Evolutionary conservation across 2,113 vertebrate species (phyloP), one percentile per base, ranked within the genome.

Genomic region (Ophthalmolycus amberensis): DNA sequence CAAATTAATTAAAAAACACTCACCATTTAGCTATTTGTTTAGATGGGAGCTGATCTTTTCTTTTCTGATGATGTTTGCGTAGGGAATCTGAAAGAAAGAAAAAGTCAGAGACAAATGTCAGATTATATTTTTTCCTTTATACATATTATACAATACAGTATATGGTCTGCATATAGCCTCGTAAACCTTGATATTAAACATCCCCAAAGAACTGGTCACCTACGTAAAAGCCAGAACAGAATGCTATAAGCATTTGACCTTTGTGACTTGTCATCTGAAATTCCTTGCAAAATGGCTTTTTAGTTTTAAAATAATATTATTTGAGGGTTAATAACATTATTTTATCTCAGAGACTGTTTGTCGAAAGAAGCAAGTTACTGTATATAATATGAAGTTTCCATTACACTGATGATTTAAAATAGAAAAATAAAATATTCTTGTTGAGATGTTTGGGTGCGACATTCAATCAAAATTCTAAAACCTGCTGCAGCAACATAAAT

Each of bases 61-160:
- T 96, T 99, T 99, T 94, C 98, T 96, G 90, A 99, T 96, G 92
- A 99, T 95, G 92, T 97, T 99, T 95, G 97, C 96, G 94, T 99
- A 99, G 82, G 98, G 98, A 92, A 99, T 99, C 98, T 99, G 94
- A 69, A 96, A 94, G 32, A 79, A 29, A 87, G 34, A 37, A 67
- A 16, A 92, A 73, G 25, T n/a, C 15, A 56, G 20, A 83, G 4
- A 67, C 42, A 46, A 25, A 54, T 16, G 14, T 64, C 34, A 50
- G 15, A 63, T 58, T 63, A 1, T 27, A 34, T 59, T 3, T 15
- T 42, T 27, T 38, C 3, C 32, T 32, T 44, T 44, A 12, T 29
- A 58, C 32, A 70, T 34, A 22, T 29, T 52, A 10, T 34, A 50
- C 16, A 52, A 9, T 34, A 9, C 7, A 40, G 34, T 25, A 54